These are phyloP conservation scores for Loris lydekkerianus DNA, from an alignment of 2,797 vertebrate species.

Conservation along the genomic window DNA sequence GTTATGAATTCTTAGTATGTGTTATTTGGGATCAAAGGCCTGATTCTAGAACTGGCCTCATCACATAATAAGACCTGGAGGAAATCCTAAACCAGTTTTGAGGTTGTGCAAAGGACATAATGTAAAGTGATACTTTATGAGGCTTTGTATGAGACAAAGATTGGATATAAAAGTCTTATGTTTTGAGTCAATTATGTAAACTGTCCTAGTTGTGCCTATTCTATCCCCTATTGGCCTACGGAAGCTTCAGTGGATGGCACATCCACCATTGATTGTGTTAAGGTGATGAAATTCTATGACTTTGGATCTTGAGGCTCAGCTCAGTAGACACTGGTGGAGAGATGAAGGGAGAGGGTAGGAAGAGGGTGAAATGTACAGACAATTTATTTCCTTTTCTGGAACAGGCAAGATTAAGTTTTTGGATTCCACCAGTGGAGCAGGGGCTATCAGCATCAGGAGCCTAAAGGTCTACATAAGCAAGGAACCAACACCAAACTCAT, in stretches of 20 bases:
- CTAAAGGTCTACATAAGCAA: not conserved
- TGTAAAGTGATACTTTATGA: not conserved
- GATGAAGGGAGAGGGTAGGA: not conserved
- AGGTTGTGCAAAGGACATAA: not conserved
- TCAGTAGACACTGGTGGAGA: not conserved
- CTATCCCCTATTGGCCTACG: not conserved
- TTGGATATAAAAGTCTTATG: not conserved
- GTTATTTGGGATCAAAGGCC: conserved; percentile 25
- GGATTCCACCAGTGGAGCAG: not conserved
- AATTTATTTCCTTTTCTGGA: not conserved
- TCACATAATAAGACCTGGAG: not conserved
- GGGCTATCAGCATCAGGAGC: not conserved
- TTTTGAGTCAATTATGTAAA: conserved; percentile 12
- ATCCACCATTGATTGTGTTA: not conserved
- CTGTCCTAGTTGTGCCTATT: not conserved
- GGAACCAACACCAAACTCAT: not conserved
- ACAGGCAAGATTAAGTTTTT: not conserved
- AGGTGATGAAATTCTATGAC: not conserved
- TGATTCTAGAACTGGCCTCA: not conserved
- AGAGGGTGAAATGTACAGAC: not conserved
- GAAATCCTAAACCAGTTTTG: not conserved
- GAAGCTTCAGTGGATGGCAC: not conserved
- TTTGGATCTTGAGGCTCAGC: not conserved
- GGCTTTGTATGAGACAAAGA: not conserved
- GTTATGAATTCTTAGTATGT: not conserved